Conservation (phyloP, 2,888 invertebrate species). For the Norana najaformis region DNA sequence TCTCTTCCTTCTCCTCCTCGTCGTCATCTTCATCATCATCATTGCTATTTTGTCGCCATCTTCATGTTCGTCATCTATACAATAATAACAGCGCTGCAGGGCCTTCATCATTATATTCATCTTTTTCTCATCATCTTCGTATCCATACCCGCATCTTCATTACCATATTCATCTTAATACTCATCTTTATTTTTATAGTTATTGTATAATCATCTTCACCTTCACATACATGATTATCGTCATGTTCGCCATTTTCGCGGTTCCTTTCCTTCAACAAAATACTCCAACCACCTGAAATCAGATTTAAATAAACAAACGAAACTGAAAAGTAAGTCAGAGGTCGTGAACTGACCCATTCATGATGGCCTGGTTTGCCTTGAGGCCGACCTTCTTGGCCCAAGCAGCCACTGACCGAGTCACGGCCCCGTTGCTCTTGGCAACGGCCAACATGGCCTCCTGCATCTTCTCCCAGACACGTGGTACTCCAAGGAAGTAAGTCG, state of each 20-base stretch:
- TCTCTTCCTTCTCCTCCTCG: not conserved
- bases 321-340: slow-evolving; percentile 60
- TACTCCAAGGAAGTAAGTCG: slow-evolving; percentile 83
- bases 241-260: not conserved
- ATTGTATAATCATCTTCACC: not conserved
- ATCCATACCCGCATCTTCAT: not conserved
- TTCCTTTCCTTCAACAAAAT: not conserved
- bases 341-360: slow-evolving; percentile 26
- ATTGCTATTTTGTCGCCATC: not conserved
- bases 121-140: not conserved
- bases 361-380: slow-evolving; percentile 20
- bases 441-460: slow-evolving; percentile 79
- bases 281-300: not conserved
- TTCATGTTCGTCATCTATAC: not conserved
- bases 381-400: slow-evolving; percentile 29
- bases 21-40: slow-evolving; percentile 16
- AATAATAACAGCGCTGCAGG: not conserved
- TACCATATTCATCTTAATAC: not conserved
- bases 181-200: slow-evolving; percentile 20
- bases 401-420: slow-evolving; percentile 16
- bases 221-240: not conserved
- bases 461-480: slow-evolving; percentile 93
- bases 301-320: not conserved
- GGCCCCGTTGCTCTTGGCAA: slow-evolving; percentile 66
- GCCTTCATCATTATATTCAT: not conserved